Conservation (phyloP, 1,140 invertebrate species). For the Drosophila rhopaloa region DNA sequence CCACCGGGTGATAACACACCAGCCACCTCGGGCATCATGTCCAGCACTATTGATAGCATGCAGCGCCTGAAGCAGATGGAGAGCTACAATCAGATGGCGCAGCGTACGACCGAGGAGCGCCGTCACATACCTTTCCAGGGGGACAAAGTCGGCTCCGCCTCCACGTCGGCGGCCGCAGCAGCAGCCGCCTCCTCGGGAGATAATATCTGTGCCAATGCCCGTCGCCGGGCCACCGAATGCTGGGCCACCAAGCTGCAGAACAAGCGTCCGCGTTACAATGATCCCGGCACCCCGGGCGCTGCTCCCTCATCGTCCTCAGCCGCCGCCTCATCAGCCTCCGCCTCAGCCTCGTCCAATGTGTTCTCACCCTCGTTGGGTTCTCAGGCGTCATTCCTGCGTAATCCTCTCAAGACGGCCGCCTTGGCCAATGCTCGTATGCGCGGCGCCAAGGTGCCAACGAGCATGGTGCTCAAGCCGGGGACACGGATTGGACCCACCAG, state of each 20-base stretch:
- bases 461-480: conserved; percentile 28
- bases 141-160: not conserved
- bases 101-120: conserved; percentile 43
- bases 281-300: conserved; percentile 23
- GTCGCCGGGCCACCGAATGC: conserved; percentile 71
- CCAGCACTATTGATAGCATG: conserved; percentile 4
- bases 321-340: conserved; percentile 4
- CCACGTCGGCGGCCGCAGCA: conserved; percentile 1
- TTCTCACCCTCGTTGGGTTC: not conserved
- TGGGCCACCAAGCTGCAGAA: conserved; percentile 74
- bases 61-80: conserved; percentile 50
- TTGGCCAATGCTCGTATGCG: conserved; percentile 22
- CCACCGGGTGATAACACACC: not conserved
- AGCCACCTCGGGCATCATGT: not conserved
- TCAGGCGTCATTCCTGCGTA: conserved; percentile 18
- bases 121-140: conserved; percentile 47
- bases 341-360: not conserved
- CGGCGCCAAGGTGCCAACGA: not conserved
- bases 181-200: conserved; percentile 24
- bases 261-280: conserved; percentile 72
- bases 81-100: conserved; percentile 22
- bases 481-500: conserved; percentile 1
- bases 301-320: conserved; percentile 5
- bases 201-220: conserved; percentile 74
- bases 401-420: conserved; percentile 26